Base-by-base conservation (phyloP, 2,888 invertebrate species). In the Cerastis leucographa region DNA sequence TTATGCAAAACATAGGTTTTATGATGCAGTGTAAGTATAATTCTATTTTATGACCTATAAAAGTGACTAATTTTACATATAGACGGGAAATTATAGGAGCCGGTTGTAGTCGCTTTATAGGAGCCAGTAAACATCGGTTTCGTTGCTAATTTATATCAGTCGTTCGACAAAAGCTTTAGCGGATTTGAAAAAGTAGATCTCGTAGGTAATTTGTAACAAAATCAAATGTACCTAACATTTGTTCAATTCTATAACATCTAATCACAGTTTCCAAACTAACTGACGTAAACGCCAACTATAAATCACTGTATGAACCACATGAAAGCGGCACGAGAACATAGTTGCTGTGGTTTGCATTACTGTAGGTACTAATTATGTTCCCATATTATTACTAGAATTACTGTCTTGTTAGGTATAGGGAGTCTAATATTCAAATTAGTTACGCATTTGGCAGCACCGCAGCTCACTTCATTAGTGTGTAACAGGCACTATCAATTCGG, bases 1-100 rank as follows among this genome's bases (percentile, higher is more conserved):
- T 83, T 86, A 81, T 86, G 74, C 56, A 77, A 80, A 86, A 87
- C 86, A 85, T 84, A 85, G 76, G 76, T 84, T 81, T 77, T 80
- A 83, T 85, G 78, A 80, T 71, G 17, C 62, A 76, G 74, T 71
- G 46, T 56, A 44, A 56, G 73, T 76, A 79, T 79, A 72, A 85
- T 83, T 83, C 73, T 78, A 76, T 71, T 87, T 87, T 83, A 87
- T 78, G 78, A 75, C 71, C 70, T 66, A 81, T 85, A 78, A 84
- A 86, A 76, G 74, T 77, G 77, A 77, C 71, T 70, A 84, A 81
- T 87, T 79, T 86, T 66, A 79, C 74, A 82, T 68, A 74, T 83
- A 71, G 65, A 75, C 62, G 51, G 69, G 65, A 68, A 78, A 82
- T 73, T 73, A 56, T 74, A 74, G 62, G 29, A 81, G 40, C 40